Percentiles rank a stretch among this genome's conserved stretches.
Conservation (phyloP, 2,113 vertebrate genomes). For the Capricornis sumatraensis region DNA sequence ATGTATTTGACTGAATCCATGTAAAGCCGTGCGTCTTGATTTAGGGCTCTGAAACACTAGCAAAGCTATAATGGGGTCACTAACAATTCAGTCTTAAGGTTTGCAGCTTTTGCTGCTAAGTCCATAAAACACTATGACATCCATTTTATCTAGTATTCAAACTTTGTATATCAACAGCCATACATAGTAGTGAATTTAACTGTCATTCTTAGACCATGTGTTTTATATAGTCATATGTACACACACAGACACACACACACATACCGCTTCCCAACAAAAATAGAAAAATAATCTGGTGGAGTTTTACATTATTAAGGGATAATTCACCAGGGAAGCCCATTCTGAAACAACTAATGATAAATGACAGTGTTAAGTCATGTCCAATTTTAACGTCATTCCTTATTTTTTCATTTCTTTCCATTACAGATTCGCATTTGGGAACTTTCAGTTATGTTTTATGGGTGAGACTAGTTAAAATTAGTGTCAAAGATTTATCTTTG, state of each 20-base stretch:
- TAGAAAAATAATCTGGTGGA: neutral
- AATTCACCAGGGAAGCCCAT: neutral
- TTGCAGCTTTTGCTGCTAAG: neutral
- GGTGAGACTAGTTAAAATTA: neutral
- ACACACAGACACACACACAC: neutral
- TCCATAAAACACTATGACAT: neutral
- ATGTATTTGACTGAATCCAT: neutral
- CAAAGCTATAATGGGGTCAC: neutral
- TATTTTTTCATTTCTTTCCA: neutral
- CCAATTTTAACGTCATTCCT: neutral
- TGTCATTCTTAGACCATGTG: neutral
- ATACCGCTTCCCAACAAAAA: neutral
- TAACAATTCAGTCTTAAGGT: neutral
- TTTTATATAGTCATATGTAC: neutral
- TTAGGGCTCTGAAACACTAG: neutral
- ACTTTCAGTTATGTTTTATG: neutral
- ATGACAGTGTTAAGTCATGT: neutral
- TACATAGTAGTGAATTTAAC: neutral
- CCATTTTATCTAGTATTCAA: neutral
- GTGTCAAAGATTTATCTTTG: neutral
- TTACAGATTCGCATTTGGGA: neutral
- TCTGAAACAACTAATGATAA: neutral
- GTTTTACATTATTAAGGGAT: neutral
- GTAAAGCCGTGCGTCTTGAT: neutral
- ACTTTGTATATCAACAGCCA: neutral